phyloP scores from a whole-genome alignment of 2,888 invertebrate genomes.

The Drosophila mimetica region DNA sequence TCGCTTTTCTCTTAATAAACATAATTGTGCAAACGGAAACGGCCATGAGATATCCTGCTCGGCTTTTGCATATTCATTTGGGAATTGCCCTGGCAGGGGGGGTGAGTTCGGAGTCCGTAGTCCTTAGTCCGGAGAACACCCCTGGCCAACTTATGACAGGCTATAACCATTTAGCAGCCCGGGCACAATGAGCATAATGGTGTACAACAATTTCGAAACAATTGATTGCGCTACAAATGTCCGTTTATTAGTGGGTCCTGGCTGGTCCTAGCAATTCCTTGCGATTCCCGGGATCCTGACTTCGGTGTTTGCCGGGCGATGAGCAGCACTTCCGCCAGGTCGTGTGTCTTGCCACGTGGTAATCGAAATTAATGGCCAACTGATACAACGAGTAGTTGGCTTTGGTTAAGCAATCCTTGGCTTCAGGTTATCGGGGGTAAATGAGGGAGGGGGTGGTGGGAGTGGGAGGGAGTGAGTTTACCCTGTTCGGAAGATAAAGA shows the following conservation, averaged over 20 bases:
- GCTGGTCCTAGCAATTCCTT: conserved; percentile 17
- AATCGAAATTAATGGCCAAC: conserved; percentile 77
- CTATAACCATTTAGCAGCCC: conserved; percentile 77
- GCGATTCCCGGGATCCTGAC: not conserved
- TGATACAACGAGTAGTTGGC: conserved; percentile 65
- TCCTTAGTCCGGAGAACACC: conserved; percentile 24
- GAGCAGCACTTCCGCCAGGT: conserved; percentile 72
- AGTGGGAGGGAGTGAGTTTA: not conserved
- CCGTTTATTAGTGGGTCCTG: conserved; percentile 73
- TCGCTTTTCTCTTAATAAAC: conserved; percentile 74
- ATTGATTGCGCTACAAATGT: conserved; percentile 80
- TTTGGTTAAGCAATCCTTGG: conserved; percentile 29
- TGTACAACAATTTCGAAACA: conserved; percentile 77
- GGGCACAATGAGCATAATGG: conserved; percentile 75
- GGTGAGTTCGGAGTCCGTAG: not conserved
- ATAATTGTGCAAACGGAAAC: conserved; percentile 82
- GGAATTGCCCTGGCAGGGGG: conserved; percentile 66
- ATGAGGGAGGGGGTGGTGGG: not conserved
- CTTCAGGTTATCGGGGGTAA: conserved; percentile 15
- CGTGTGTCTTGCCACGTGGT: conserved; percentile 79
- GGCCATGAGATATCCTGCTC: conserved; percentile 74
- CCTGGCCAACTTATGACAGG: conserved; percentile 77
- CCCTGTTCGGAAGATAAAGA: conserved; percentile 42
- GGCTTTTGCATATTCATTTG: conserved; percentile 83
- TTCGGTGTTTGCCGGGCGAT: conserved; percentile 33